Evolutionary conservation across 92 coral and sea anemone species (phyloP), one percentile per base, ranked within the genome.

Genomic region (Paragorgia papillata): DNA sequence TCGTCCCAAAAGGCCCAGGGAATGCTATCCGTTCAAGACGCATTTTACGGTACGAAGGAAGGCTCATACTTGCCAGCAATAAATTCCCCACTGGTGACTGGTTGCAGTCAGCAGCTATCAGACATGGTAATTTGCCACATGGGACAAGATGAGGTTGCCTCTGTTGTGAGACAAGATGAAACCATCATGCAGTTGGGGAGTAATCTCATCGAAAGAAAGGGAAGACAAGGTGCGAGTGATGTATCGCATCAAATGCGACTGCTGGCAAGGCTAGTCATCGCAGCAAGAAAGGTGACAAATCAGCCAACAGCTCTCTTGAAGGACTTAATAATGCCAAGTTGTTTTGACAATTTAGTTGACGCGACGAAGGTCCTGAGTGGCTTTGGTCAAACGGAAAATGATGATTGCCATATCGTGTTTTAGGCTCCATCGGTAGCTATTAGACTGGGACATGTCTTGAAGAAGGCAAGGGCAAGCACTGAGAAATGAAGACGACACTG

Each of bases 161-260:
- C 59, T 12, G 64, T 43, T n/a, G 74, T 64, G 9, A 35, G 65
- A 29, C 41, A 65, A 31, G 83, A 85, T 66, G 64, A 66, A 13
- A 26, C 81, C 0, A 85, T 74, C 18, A 19, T 28, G 30, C 62
- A 55, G 22, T 60, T 20, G 56, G 84, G 86, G 2, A 29, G 73
- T 0, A 24, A 13, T 0, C 40, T 27, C 2, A 18, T 69, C 32
- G 80, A 73, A 33, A 66, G 49, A 22, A 1, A 48, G 8, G 86
- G 86, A 7, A 18, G 21, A 7, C 76, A 75, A 14, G 31, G 73
- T 19, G 20, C 27, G 0, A 21, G 49, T 59, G 74, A 74, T 20
- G 75, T 85, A 1, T 81, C 80, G 7, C 86, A 85, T 26, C 65
- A 69, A 19, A 81, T 85, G 86, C 32, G 86, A 10, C 79, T 74